Evolutionary conservation across 1,140 invertebrate species (phyloP), one percentile per base, ranked within the genome.

Genomic region (Sminthurides bifidus): DNA sequence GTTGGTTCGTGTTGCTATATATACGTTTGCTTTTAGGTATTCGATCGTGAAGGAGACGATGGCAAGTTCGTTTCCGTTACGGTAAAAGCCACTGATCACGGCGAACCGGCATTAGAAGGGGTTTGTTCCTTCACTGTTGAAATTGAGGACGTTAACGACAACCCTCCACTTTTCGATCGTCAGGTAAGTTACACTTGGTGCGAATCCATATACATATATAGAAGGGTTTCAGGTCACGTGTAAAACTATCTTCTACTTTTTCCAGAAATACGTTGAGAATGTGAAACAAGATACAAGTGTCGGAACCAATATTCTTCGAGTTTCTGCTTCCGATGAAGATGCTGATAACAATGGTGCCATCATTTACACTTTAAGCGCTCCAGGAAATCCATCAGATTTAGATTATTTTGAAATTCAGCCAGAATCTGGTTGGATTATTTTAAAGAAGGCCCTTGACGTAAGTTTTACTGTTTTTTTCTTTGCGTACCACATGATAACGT

Each of bases 81-180:
- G 0, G 87, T 94, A 0, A 94, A 94, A 74, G 92, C 92, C 4
- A 92, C 90, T 0, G 92, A 95, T 79, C 86, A 92, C 69, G 92
- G 92, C n/a, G 88, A 91, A 71, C 90, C 91, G 12, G 90, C 87
- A 3, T 69, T 94, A 52, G 91, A 94, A 74, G 89, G 91, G 31
- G 90, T 94, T 56, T 94, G 91, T 68, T 92, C 89, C 0, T 94
- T 95, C 67, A 93, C 90, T 4, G 91, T 95, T 31, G 91, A 95
- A 76, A 93, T 95, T 30, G 91, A 89, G 1, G 91, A 94, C 70
- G 87, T 92, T 1, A 94, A 95, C 67, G 91, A 75, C 27, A 61
- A 57, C 49, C 50, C 58, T 15, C 91, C 90, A 2, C 72, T 94
- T 23, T 94, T 94, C 72, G 90, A 93, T 74, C 77, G 91, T 75